Evolutionary conservation across 2,113 vertebrate species (phyloP).

Genomic region (Excalfactoria chinensis): DNA sequence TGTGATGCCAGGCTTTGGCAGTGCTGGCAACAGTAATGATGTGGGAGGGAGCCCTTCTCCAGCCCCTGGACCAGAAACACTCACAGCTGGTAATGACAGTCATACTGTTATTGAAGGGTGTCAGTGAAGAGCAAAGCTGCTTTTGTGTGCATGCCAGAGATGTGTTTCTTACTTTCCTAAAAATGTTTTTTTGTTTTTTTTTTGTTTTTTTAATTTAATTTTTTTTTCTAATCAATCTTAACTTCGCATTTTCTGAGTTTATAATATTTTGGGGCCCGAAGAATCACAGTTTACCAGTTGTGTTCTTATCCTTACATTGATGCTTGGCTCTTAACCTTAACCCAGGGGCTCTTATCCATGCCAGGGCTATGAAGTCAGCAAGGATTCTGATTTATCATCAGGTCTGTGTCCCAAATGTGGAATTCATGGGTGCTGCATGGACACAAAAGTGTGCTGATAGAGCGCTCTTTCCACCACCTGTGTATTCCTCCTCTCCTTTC

Average conservation of each 20-base stretch:
- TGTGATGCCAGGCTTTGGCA: not conserved
- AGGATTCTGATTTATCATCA: not conserved
- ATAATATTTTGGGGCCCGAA: not conserved
- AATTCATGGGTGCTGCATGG: not conserved
- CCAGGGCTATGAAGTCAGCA: not conserved
- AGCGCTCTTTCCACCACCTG: not conserved
- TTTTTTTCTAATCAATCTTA: not conserved
- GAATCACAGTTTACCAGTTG: not conserved
- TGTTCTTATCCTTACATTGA: not conserved
- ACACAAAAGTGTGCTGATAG: not conserved
- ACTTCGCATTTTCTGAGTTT: conserved; percentile 1
- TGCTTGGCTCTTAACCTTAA: not conserved
- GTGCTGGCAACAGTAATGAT: not conserved
- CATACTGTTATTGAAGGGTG: not conserved
- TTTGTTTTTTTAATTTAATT: not conserved
- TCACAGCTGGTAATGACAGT: not conserved
- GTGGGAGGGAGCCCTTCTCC: not conserved
- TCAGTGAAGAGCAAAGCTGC: not conserved
- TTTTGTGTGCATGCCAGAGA: not conserved
- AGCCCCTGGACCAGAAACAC: not conserved
- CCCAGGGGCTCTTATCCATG: not conserved
- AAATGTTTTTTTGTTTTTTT: not conserved
- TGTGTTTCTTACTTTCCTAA: not conserved
- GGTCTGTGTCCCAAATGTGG: not conserved
- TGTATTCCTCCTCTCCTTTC: not conserved